Conservation (phyloP, 2,888 invertebrate species). For the Linnaemya vulpina region DNA sequence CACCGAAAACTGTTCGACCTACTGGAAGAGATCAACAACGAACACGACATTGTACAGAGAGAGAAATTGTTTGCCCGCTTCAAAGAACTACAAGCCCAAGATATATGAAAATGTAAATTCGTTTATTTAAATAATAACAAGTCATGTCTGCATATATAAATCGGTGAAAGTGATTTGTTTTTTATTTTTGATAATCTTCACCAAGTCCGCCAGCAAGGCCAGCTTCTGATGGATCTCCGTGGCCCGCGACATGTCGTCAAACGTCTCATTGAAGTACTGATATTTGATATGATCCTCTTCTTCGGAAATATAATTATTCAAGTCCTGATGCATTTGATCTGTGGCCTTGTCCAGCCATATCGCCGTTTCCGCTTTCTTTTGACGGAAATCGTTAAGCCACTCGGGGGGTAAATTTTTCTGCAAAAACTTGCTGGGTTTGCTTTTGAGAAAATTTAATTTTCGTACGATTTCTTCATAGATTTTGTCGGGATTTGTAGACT, state of each 20-base stretch:
- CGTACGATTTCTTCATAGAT: conserved; percentile 28
- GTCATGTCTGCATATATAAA: conserved; percentile 65
- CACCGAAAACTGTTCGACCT: conserved; percentile 64
- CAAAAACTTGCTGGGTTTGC: conserved; percentile 33
- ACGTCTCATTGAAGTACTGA: conserved; percentile 62
- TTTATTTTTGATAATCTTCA: conserved; percentile 61
- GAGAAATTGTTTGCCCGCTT: conserved; percentile 64
- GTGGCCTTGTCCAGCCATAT: conserved; percentile 66
- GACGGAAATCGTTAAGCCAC: conserved; percentile 37
- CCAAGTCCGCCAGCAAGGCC: conserved; percentile 54
- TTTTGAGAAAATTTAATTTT: conserved; percentile 56
- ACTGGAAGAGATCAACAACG: conserved; percentile 57
- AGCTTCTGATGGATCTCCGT: conserved; percentile 63
- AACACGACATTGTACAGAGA: conserved; percentile 61
- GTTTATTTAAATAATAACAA: conserved; percentile 10
- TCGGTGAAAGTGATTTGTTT: conserved; percentile 69
- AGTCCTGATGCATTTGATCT: conserved; percentile 55
- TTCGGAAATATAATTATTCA: conserved; percentile 37
- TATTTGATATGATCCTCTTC: conserved; percentile 56
- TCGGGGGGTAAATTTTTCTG: conserved; percentile 40
- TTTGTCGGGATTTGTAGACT: not conserved
- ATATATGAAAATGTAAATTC: conserved; percentile 23
- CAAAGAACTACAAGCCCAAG: conserved; percentile 48
- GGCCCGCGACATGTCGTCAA: conserved; percentile 61
- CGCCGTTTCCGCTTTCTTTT: conserved; percentile 33